Conservation (phyloP, 2,797 vertebrate species). For the Cyclopterus lumpus region DNA sequence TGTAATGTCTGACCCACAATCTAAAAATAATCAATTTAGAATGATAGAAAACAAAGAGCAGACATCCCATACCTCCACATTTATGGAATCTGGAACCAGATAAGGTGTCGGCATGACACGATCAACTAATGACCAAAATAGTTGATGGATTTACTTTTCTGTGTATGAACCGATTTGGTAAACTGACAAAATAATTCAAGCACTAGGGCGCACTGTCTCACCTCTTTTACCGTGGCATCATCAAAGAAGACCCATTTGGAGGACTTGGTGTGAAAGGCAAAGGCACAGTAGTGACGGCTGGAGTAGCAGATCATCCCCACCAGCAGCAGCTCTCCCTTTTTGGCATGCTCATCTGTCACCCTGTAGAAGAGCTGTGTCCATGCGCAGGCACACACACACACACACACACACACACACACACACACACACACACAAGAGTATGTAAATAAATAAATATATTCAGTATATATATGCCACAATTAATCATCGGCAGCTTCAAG, state of each 20-base stretch:
- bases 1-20: not conserved
- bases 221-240: constrained; percentile 99
- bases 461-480: constrained; percentile 19
- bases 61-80: not conserved
- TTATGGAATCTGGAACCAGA: not conserved
- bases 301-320: constrained; percentile 98
- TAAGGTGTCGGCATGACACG: not conserved
- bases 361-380: constrained; percentile 92
- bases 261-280: constrained; percentile 95
- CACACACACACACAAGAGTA: not conserved
- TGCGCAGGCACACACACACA: constrained; percentile 19
- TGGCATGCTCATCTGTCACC: constrained; percentile 96
- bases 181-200: not conserved
- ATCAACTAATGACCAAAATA: not conserved
- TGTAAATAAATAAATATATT: constrained; percentile 14
- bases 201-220: constrained; percentile 52
- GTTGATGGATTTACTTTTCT: not conserved
- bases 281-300: constrained; percentile 97
- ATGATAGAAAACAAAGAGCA: not conserved
- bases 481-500: constrained; percentile 30
- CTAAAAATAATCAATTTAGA: not conserved
- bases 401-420: not conserved
- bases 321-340: constrained; percentile 91
- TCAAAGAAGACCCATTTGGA: constrained; percentile 98
- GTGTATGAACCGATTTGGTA: not conserved